Conservation (phyloP, 2,888 invertebrate genomes). For the Gymnosoma rotundatum region DNA sequence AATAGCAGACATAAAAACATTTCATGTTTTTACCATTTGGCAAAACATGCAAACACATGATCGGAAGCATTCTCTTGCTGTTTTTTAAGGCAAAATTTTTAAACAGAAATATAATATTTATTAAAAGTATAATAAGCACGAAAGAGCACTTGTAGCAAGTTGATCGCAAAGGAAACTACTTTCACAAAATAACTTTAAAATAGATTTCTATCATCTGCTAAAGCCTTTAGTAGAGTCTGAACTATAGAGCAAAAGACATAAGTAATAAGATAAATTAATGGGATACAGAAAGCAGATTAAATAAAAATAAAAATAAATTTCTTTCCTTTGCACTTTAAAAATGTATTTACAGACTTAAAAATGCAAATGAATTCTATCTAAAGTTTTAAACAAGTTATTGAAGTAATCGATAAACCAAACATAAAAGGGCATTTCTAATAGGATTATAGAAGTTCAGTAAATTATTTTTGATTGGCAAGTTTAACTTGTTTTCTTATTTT, state of each 20-base stretch:
- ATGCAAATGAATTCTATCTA: too few species aligned
- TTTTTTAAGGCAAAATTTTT: conserved; percentile 40
- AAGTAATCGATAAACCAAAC: too few species aligned
- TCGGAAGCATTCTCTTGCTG: conserved; percentile 16
- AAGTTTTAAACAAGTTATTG: too few species aligned
- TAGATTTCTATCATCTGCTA: not conserved
- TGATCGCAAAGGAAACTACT: conserved; percentile 10
- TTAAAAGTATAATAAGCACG: not conserved
- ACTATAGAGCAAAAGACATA: not conserved
- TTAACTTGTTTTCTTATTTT: too few species aligned
- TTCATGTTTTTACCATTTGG: conserved; percentile 54
- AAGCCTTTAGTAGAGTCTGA: not conserved
- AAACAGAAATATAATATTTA: not conserved
- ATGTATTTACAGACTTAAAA: too few species aligned
- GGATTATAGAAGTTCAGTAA: too few species aligned
- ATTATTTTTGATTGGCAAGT: too few species aligned
- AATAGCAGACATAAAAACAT: conserved; percentile 67
- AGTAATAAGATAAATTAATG: not conserved
- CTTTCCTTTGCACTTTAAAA: too few species aligned
- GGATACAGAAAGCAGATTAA: too few species aligned
- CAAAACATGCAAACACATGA: conserved; percentile 16
- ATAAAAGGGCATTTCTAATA: too few species aligned
- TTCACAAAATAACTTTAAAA: conserved; percentile 7
- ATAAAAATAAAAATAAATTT: too few species aligned
- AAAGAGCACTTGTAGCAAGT: not conserved